Evolutionary conservation across 2,888 invertebrate genomes (phyloP).

Genomic region (Tachina fera): DNA sequence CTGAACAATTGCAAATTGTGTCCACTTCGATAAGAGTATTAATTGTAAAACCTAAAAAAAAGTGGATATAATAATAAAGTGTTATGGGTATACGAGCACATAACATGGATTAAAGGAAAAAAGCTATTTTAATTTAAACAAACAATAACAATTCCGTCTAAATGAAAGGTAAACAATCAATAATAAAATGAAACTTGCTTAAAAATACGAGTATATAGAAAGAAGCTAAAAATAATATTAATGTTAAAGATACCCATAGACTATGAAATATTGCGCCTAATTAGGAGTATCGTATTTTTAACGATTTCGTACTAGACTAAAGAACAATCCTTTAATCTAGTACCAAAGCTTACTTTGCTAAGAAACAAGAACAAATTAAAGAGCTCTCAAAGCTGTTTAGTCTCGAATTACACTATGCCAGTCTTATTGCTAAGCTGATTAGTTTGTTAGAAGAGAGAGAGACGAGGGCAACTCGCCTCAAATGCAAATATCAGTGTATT

Average conservation of each 20-base stretch:
- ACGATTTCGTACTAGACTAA: too few relatives aligned
- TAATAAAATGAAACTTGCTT: background rate
- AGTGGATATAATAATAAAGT: background rate
- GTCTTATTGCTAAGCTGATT: too few relatives aligned
- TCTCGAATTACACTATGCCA: too few relatives aligned
- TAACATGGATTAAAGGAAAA: conserved; percentile 54
- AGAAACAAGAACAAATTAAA: too few relatives aligned
- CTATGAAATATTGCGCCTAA: too few relatives aligned
- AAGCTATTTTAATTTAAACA: conserved; percentile 25
- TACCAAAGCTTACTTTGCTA: too few relatives aligned
- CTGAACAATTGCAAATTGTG: conserved; percentile 62
- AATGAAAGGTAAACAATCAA: background rate
- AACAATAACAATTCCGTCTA: conserved; percentile 21
- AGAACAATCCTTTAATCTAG: too few relatives aligned
- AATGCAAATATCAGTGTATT: too few relatives aligned
- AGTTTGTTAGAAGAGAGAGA: too few relatives aligned
- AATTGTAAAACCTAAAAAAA: conserved; percentile 45
- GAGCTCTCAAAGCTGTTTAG: too few relatives aligned
- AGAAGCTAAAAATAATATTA: background rate
- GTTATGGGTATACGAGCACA: conserved; percentile 6
- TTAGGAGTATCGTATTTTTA: too few relatives aligned
- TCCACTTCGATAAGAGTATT: conserved; percentile 63
- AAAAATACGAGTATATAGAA: background rate
- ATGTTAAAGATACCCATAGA: background rate
- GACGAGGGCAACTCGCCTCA: too few relatives aligned